Evolutionary conservation across 2,888 invertebrate species (phyloP).

Genomic region (Pyrochroa serraticornis): DNA sequence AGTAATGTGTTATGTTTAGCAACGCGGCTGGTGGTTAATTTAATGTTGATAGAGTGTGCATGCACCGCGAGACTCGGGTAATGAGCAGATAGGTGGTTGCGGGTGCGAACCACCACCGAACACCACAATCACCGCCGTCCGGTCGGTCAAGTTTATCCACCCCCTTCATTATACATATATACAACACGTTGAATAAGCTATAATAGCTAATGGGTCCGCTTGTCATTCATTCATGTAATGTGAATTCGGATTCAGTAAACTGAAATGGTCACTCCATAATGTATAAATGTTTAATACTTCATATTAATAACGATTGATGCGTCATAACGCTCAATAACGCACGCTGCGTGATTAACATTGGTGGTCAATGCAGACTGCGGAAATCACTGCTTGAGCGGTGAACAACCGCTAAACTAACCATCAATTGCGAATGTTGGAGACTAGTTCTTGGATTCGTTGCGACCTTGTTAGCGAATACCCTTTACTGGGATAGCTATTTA

Average conservation of each 20-base stretch:
- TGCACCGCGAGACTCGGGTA: conserved; percentile 44
- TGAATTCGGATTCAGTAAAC: conserved; percentile 30
- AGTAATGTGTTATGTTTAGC: conserved; percentile 38
- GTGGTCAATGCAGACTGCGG: too few species aligned
- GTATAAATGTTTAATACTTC: conserved; percentile 30
- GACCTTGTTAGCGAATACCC: too few species aligned
- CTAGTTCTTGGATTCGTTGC: too few species aligned
- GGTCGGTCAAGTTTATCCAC: conserved; percentile 15
- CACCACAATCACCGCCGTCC: conserved; percentile 39
- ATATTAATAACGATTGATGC: conserved; percentile 32
- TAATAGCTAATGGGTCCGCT: conserved; percentile 39
- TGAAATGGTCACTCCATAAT: conserved; percentile 24
- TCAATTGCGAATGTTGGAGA: too few species aligned
- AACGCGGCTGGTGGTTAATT: conserved; percentile 45
- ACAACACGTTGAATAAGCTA: conserved; percentile 37
- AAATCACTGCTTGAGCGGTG: too few species aligned
- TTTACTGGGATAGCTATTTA: too few species aligned
- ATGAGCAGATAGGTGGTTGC: conserved; percentile 48
- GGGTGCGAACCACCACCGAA: conserved; percentile 44
- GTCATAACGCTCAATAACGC: conserved; percentile 15
- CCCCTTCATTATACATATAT: conserved; percentile 32
- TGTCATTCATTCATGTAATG: conserved; percentile 37
- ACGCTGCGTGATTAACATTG: too few species aligned
- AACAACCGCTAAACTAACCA: too few species aligned
- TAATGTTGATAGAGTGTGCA: conserved; percentile 49